Evolutionary conservation across 1,140 invertebrate species (phyloP), one percentile per base, ranked within the genome.

Genomic region (Danaus melanippus): DNA sequence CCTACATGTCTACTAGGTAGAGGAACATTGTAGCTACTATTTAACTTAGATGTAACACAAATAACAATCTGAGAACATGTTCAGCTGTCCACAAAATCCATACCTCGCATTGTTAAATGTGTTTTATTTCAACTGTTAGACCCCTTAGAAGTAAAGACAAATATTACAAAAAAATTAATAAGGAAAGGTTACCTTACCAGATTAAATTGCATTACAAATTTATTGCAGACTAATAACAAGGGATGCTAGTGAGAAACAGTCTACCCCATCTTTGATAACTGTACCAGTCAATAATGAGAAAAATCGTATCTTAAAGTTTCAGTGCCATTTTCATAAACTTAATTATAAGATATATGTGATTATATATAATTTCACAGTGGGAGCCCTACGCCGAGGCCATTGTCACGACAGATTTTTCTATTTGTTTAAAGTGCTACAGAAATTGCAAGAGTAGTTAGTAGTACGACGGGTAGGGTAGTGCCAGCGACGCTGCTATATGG

Each of bases 401-500:
- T 32, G 6, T 50, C 49, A 12, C 40, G 49, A 12, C 40, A 39
- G 42, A 1, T 60, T 50, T 41, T 50, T 46, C 15, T 54, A 15
- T 49, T 5, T 9, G 60, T 70, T 79, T 86, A 86, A 58, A 86
- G 63, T 6, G 81, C 74, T 7, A 72, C 66, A 9, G 81, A 79
- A 3, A 71, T 86, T 7, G 81, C 80, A 1, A 86, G 71, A 0
- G 83, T 76, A 1, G 78, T 84, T 8, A 86, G 70, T 12, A 86
- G 66, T 10, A 81, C 61, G 12, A 86, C 66, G 1, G 82, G 75
- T 53, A 87, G 67, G 58, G 70, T 74, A 32, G 76, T 79, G 54
- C 77, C 61, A 53, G 87, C 64, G 53, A 88, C 53, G 78, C 88
- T 67, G 85, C 90, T 87, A 60, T 78, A 90, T 60, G 81, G 88